Evolutionary conservation across 2,888 invertebrate species (phyloP), one percentile per base, ranked within the genome.

Genomic region (Colletes collaris): DNA sequence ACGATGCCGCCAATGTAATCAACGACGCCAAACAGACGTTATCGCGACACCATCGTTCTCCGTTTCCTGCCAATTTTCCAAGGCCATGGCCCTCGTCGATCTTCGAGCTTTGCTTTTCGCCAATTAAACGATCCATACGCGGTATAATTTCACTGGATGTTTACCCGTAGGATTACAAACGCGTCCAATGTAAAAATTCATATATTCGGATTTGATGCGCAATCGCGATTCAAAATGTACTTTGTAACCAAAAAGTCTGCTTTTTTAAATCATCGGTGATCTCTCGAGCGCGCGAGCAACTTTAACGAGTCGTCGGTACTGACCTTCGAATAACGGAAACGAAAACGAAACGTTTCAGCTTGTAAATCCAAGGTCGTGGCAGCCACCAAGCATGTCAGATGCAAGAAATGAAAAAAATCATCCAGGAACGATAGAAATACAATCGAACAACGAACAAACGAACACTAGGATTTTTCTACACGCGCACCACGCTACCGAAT

Each of bases 21-120:
- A 40, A 13, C 19, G 16, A 35, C 44, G 11, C 52, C 52, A 53
- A 67, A 67, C 67, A 60, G 40, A 67, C 59, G 59, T 67, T 73
- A 73, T 73, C 46, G 60, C 11, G 59, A 44, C 58, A 58, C 50
- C 19, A 50, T 58, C 56, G 37, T 44, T 10, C 13, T 40, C 59
- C 46, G 27, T 37, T 46, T 66, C 53, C 16, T n/a, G 1, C 40
- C 16, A 44, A 59, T 52, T 59, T 56, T 35, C n/a, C 71, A 64
- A 76, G 64, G 75, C 64, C 63, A 13, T 58, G 13, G 13, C 8
- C 11, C 19, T 27, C 27, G 27, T 27, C 27, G 27, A 27, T 27
- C 27, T 27, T 27, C 0, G 27, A 27, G 27, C 27, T 27, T 27
- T 0, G 27, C 27, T 27, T 27, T 27, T 27, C 27, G 27, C 27